These are phyloP conservation scores for Cryptoprocta ferox DNA, from an alignment of 2,797 vertebrate species.

Conservation along the genomic window DNA sequence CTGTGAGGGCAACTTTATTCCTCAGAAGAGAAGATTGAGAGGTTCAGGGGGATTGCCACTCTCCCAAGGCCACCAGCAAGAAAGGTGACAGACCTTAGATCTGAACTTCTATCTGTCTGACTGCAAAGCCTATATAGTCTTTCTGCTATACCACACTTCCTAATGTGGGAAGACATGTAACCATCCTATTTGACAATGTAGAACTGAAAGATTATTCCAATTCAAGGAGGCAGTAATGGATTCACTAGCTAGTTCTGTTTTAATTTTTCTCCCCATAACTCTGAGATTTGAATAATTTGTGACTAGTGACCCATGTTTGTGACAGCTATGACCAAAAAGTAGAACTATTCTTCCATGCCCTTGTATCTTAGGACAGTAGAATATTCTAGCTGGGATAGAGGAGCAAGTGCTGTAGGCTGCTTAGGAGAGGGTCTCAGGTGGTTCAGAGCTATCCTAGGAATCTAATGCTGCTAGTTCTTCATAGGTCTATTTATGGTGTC, in stretches of 20 bases:
- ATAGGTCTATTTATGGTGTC: conserved; percentile 7
- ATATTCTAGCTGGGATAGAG: not conserved
- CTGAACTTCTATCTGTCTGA: not conserved
- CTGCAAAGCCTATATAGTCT: not conserved
- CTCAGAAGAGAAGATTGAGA: not conserved
- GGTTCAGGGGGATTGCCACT: not conserved
- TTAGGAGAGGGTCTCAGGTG: not conserved
- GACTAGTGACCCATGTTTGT: not conserved
- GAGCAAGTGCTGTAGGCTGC: not conserved
- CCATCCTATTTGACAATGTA: not conserved
- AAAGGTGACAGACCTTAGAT: not conserved
- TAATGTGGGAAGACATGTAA: not conserved
- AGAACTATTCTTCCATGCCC: not conserved
- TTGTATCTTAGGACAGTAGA: not conserved
- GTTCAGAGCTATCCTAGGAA: not conserved
- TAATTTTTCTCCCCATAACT: not conserved
- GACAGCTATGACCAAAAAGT: not conserved
- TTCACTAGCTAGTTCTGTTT: not conserved
- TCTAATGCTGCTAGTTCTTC: not conserved
- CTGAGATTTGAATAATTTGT: not conserved
- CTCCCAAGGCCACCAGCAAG: not conserved
- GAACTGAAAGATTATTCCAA: conserved; percentile 4
- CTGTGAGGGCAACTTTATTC: not conserved
- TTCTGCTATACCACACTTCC: not conserved
- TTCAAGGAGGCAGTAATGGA: not conserved